A percentile compares a stretch with the other conserved stretches of the same genome.
Evolutionary conservation across 2,888 invertebrate species (phyloP).

Genomic region (Pilophorus perplexus): DNA sequence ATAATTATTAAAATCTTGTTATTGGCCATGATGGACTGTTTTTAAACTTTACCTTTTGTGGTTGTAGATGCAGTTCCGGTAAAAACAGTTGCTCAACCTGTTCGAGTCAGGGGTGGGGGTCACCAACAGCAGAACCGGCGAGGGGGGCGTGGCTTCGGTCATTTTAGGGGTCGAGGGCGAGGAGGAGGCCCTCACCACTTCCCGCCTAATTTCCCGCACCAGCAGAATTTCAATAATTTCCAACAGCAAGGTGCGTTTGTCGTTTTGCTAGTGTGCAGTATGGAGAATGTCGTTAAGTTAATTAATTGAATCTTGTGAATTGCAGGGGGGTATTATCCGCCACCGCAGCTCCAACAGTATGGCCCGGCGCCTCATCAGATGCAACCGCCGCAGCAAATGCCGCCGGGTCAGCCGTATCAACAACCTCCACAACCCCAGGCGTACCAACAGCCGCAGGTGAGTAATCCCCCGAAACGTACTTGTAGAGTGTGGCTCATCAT

Average conservation of each 20-base stretch:
- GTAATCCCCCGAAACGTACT: no score
- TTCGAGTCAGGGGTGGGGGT: not conserved
- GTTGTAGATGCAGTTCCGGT: slow-evolving; percentile 40
- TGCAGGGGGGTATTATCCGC: slow-evolving; percentile 15
- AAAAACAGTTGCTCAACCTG: slow-evolving; percentile 10
- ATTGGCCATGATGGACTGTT: no score
- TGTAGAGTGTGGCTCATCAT: no score
- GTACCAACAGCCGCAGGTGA: not conserved
- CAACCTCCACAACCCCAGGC: not conserved
- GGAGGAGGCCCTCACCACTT: slow-evolving; percentile 14
- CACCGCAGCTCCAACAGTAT: slow-evolving; percentile 23
- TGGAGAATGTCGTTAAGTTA: no score
- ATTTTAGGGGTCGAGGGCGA: slow-evolving; percentile 18
- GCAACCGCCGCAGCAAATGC: not conserved
- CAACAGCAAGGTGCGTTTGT: not conserved
- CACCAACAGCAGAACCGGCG: slow-evolving; percentile 1
- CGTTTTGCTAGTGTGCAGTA: no score
- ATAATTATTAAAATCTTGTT: no score
- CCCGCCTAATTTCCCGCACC: not conserved
- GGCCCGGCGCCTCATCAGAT: slow-evolving; percentile 9
- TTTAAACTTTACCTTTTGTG: no score
- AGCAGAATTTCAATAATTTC: slow-evolving; percentile 15
- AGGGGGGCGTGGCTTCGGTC: not conserved
- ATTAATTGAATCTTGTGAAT: no score
- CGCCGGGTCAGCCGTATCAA: not conserved